Evolutionary conservation across 1,140 invertebrate genomes (phyloP).

Genomic region (Nylanderia fulva): DNA sequence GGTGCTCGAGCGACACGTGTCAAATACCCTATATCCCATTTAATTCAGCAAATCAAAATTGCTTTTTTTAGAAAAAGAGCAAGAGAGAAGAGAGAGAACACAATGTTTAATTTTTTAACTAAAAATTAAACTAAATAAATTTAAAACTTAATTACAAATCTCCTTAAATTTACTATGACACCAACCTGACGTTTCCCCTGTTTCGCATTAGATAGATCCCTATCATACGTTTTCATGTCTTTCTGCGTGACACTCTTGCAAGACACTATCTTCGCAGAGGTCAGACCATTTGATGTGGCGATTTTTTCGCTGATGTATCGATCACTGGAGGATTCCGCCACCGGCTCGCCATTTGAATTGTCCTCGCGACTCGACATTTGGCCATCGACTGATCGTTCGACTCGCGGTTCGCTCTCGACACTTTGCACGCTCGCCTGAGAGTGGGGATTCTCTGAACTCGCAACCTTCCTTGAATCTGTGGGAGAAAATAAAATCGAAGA

Average conservation of each 20-base stretch:
- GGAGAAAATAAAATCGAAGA: conserved; percentile 40
- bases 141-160: too few relatives aligned
- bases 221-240: background rate
- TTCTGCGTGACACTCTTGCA: background rate
- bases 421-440: conserved; percentile 45
- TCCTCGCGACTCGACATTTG: conserved; percentile 83
- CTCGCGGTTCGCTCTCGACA: conserved; percentile 66
- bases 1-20: background rate
- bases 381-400: conserved; percentile 76
- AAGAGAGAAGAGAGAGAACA: background rate
- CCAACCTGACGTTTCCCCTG: conserved; percentile 59
- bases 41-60: conserved; percentile 15
- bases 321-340: background rate
- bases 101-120: background rate
- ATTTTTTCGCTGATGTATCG: background rate
- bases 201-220: background rate
- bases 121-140: background rate
- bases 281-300: background rate
- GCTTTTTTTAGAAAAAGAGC: background rate
- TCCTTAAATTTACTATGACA: background rate
- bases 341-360: conserved; percentile 71
- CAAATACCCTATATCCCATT: conserved; percentile 2
- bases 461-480: conserved; percentile 71
- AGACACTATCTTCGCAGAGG: background rate
- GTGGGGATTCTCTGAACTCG: conserved; percentile 66